A percentile compares a stretch with the other conserved stretches of the same genome.
Conservation (phyloP, 2,113 vertebrate species). For the Hiodon alosoides region DNA sequence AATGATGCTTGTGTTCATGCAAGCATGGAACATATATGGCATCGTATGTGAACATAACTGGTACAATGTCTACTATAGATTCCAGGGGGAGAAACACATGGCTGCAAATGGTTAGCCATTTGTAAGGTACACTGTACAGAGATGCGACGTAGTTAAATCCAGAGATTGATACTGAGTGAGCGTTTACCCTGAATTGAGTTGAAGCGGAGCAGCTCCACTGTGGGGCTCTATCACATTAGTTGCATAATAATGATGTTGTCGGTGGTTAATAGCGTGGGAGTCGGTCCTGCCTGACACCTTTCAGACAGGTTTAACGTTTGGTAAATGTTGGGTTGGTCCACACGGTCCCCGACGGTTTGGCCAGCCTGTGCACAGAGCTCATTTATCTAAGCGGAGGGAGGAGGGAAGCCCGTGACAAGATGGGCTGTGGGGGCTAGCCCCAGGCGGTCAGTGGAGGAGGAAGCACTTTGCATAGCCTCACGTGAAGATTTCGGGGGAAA, state of each 20-base stretch:
- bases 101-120: too few relatives aligned
- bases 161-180: too few relatives aligned
- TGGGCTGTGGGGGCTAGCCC: slow-evolving; percentile 70
- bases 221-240: not conserved
- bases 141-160: too few relatives aligned
- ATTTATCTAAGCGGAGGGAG: slow-evolving; percentile 64
- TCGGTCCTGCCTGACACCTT: slow-evolving; percentile 20
- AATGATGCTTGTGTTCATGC: too few relatives aligned
- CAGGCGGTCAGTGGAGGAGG: slow-evolving; percentile 68
- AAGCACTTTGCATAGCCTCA: slow-evolving; percentile 63
- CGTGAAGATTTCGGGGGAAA: slow-evolving; percentile 60
- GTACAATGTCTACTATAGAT: too few relatives aligned
- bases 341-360: slow-evolving; percentile 46
- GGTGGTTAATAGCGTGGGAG: slow-evolving; percentile 18
- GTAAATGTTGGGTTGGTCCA: slow-evolving; percentile 33
- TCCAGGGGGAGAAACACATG: too few relatives aligned
- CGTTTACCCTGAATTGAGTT: too few relatives aligned
- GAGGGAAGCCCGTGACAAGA: slow-evolving; percentile 68
- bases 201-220: not conserved
- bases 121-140: too few relatives aligned
- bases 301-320: slow-evolving; percentile 39
- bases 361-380: slow-evolving; percentile 63
- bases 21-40: too few relatives aligned
- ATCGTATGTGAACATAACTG: too few relatives aligned
- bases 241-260: slow-evolving; percentile 2